These are phyloP conservation scores for Botia kubotai DNA, from an alignment of 2,797 vertebrate species.

Conservation along the genomic window DNA sequence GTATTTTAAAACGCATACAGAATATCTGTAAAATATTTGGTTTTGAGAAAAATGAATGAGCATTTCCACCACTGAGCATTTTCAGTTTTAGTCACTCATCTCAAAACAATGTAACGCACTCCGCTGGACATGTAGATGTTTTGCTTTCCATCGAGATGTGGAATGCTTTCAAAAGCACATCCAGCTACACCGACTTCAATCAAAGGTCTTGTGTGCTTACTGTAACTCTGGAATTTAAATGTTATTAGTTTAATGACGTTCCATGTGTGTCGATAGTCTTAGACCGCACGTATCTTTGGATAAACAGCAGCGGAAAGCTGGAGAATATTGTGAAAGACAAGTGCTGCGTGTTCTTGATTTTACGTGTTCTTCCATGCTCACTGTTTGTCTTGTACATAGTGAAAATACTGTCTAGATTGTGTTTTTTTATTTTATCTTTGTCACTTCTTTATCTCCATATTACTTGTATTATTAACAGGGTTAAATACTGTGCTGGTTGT, in stretches of 20 bases:
- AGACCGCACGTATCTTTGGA: conserved; percentile 67
- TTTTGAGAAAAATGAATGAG: conserved; percentile 69
- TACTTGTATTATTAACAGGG: conserved; percentile 70
- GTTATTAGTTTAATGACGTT: conserved; percentile 66
- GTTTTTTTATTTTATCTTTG: conserved; percentile 42
- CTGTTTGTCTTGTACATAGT: conserved; percentile 82
- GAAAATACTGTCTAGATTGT: conserved; percentile 71
- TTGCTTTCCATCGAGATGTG: conserved; percentile 38
- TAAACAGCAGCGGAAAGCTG: conserved; percentile 76
- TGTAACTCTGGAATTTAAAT: conserved; percentile 65
- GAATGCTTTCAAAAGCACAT: conserved; percentile 67
- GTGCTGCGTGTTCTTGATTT: conserved; percentile 78
- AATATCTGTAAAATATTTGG: conserved; percentile 63
- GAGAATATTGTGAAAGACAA: conserved; percentile 75
- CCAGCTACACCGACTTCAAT: conserved; percentile 61
- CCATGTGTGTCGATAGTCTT: conserved; percentile 81
- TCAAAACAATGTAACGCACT: conserved; percentile 56
- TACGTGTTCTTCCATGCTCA: conserved; percentile 84
- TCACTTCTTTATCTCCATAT: conserved; percentile 61
- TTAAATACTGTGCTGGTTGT: conserved; percentile 74
- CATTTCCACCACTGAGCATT: conserved; percentile 73
- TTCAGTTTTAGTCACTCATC: conserved; percentile 62
- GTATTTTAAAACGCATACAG: conserved; percentile 87
- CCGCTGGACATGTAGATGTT: conserved; percentile 36
- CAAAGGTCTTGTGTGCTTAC: conserved; percentile 73